Conservation (phyloP, 1,140 invertebrate genomes). For the Sycobia sp. region DNA sequence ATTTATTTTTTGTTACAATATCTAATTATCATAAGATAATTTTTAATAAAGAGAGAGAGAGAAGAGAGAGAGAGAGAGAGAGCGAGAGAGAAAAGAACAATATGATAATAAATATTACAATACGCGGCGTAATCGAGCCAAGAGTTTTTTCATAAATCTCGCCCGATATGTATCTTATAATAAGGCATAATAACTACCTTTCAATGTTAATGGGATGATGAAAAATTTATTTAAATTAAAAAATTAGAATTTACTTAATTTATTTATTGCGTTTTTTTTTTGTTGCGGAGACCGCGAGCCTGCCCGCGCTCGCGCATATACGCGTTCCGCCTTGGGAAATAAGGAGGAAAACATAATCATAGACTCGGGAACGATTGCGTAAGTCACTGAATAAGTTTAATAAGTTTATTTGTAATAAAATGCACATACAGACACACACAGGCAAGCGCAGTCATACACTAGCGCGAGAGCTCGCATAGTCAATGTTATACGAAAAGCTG, state of each 20-base stretch:
- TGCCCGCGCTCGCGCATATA: not conserved
- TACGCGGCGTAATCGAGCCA: not conserved
- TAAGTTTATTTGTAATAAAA: slow-evolving; percentile 19
- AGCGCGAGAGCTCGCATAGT: no score
- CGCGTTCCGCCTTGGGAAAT: not conserved
- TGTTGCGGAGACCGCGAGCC: no score
- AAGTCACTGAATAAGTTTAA: no score
- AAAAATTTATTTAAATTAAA: slow-evolving; percentile 25
- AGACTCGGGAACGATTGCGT: slow-evolving; percentile 14
- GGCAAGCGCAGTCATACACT: no score
- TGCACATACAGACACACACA: no score
- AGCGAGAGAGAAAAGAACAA: slow-evolving; percentile 1
- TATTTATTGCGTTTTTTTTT: slow-evolving; percentile 17
- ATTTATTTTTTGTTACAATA: no score
- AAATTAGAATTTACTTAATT: slow-evolving; percentile 12
- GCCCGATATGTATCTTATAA: slow-evolving; percentile 16
- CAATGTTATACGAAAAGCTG: slow-evolving; percentile 1
- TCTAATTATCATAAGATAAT: no score
- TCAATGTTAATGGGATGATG: not conserved
- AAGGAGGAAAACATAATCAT: no score
- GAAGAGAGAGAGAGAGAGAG: no score
- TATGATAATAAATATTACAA: slow-evolving; percentile 30
- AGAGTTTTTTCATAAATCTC: slow-evolving; percentile 29
- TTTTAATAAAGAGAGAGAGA: not conserved
- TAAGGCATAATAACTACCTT: slow-evolving; percentile 16